Percentiles rank a stretch among this genome's conserved stretches.
These are phyloP conservation scores for Teleopsis dalmanni DNA, from an alignment of 1,140 invertebrate genomes.

Conservation along the genomic window DNA sequence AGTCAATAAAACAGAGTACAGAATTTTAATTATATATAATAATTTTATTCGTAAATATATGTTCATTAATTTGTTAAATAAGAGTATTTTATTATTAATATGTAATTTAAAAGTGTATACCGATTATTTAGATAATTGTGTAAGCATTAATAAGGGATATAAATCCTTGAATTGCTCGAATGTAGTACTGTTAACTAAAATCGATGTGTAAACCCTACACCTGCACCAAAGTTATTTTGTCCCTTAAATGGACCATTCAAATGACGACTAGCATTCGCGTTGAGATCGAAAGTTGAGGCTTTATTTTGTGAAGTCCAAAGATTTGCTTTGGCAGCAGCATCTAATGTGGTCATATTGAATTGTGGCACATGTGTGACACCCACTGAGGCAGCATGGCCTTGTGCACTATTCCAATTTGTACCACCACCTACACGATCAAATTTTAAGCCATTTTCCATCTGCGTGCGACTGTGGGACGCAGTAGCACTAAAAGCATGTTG, in stretches of 20 bases:
- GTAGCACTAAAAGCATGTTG: conserved; percentile 14
- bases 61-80: no score
- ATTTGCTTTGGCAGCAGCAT: conserved; percentile 21
- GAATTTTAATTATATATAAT: no score
- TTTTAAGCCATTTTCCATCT: conserved; percentile 7
- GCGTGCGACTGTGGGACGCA: conserved; percentile 19
- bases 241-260: conserved; percentile 24
- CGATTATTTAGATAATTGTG: no score
- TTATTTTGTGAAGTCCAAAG: conserved; percentile 24
- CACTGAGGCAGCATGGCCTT: conserved; percentile 21
- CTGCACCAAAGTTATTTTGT: conserved; percentile 20
- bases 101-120: no score
- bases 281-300: conserved; percentile 23
- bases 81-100: no score
- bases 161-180: no score
- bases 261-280: conserved; percentile 21
- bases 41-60: no score
- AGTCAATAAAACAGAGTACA: no score
- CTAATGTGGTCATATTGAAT: conserved; percentile 21
- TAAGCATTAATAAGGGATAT: no score
- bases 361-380: conserved; percentile 22
- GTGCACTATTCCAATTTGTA: conserved; percentile 15
- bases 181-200: conserved; percentile 14
- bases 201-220: conserved; percentile 18
- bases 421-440: conserved; percentile 23